Base-by-base conservation (phyloP, 30 jellyfish, hydroid and myxozoan species). In the Cassiopea xamachana region DNA sequence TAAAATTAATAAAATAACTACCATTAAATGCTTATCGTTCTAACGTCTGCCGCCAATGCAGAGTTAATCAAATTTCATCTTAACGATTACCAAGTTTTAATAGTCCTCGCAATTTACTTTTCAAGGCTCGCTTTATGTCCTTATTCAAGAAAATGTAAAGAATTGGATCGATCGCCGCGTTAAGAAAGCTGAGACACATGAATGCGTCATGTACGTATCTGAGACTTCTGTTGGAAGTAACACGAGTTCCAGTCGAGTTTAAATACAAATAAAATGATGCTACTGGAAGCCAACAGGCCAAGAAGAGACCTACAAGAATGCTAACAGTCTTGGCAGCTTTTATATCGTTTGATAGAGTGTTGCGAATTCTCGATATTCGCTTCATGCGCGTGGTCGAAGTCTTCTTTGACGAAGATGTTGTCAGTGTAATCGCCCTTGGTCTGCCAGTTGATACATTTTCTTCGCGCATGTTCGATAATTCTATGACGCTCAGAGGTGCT, bases 311-410 rank as follows among this genome's bases (percentile, higher is more conserved):
- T 50, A 94, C 97, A 2, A 94, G 89, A 39, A 94, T 94, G 84
- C 96, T 91, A 44, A 94, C 93, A 16, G 98, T 94, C 85, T 85
- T 94, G 10, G 96, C 98, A 3, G 98, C 96, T 90, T 80, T 89
- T 76, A 94, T 45, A 81, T 94, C 98, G 48, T 77, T 84, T 2
- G 88, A 62, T 1, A 94, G 82, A 1, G 93, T 55, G 27, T 82
- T 68, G 9, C 90, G 90, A 14, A 82, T 70, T 61, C 79, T 73
- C 60, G 95, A 77, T 6, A 88, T 77, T 69, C 90, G 15, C 69
- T 82, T 71, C 43, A 16, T 10, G 48, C 92, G 76, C 49, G 93
- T 48, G 51, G 87, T 60, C 39, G 86, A 19, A 13, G 72, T 48
- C n/a, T 55, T 84, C 79, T 84, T 18, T 16, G 91, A 50, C 17